Evolutionary conservation across 1,140 invertebrate species (phyloP), one percentile per base, ranked within the genome.

Genomic region (Triops cancriformis): DNA sequence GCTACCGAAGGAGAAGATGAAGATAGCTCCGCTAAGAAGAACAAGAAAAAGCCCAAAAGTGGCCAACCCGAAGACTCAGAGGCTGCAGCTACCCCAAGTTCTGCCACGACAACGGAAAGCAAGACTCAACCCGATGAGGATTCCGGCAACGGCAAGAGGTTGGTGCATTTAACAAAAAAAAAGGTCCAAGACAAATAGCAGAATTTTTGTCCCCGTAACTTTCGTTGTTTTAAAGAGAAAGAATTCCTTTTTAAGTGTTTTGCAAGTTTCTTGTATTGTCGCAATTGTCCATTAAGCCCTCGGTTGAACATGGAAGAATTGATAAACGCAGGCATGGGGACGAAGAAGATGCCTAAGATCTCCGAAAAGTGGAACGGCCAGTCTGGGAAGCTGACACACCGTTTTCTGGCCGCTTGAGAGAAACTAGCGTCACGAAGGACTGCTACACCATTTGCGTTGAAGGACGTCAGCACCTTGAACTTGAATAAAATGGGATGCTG

Each of bases 31-130:
- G 51, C 51, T 14, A 64, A 75, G 84, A 82, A 82, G 80, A 82
- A 73, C 26, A 23, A 81, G 82, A 80, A 81, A 86, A 86, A 82
- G 85, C 78, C 84, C 85, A 87, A 83, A 83, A 84, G 51, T 23
- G 51, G 51, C n/a, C 51, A 10, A 64, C 10, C 51, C 51, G 51
- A 64, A 64, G 51, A 64, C 18, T 64, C 51, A 7, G 51, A 64
- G 10, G n/a, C 51, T 23, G 6, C 51, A 23, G 51, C 23, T 23
- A 18, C 7, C 7, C 31, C 51, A 6, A 64, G 23, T 18, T 23
- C 51, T 23, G 14, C 51, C 14, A 64, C 14, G 10, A 6, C 18
- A 64, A 18, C 23, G 51, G 51, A 64, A 5, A 64, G 14, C 51
- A 64, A 64, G 23, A 23, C 51, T 64, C 51, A 64, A 23, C 51